These are phyloP conservation scores for Formica selysi DNA, from an alignment of 1,140 invertebrate genomes.

Conservation along the genomic window DNA sequence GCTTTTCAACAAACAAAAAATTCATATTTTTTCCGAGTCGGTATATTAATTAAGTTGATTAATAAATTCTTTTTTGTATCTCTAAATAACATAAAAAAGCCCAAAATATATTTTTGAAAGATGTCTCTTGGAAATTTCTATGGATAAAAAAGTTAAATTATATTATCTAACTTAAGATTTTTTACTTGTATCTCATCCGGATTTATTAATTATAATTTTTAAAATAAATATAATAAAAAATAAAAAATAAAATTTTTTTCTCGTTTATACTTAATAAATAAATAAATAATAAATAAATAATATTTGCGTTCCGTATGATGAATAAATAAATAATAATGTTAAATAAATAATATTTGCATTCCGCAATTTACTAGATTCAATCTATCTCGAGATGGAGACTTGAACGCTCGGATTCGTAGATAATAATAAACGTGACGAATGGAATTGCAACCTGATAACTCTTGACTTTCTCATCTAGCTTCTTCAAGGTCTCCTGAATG, in stretches of 20 bases:
- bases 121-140: background rate
- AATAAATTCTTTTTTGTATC: background rate
- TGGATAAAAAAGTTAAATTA: slow-evolving; percentile 1
- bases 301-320: slow-evolving; percentile 1
- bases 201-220: background rate
- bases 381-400: background rate
- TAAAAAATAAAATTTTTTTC: too few relatives aligned
- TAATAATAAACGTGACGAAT: slow-evolving; percentile 57
- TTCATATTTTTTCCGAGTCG: background rate
- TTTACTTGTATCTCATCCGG: background rate
- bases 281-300: background rate
- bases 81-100: background rate
- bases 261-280: too few relatives aligned
- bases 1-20: background rate
- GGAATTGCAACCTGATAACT: slow-evolving; percentile 82
- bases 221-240: too few relatives aligned
- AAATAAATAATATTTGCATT: slow-evolving; percentile 1
- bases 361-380: background rate
- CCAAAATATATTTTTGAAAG: background rate
- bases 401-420: background rate
- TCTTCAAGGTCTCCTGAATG: slow-evolving; percentile 85
- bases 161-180: background rate
- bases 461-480: slow-evolving; percentile 86
- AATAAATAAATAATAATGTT: too few relatives aligned
- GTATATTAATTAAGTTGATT: background rate